These are phyloP conservation scores for Alethe diademata DNA, from an alignment of 2,113 vertebrate genomes.

Conservation along the genomic window DNA sequence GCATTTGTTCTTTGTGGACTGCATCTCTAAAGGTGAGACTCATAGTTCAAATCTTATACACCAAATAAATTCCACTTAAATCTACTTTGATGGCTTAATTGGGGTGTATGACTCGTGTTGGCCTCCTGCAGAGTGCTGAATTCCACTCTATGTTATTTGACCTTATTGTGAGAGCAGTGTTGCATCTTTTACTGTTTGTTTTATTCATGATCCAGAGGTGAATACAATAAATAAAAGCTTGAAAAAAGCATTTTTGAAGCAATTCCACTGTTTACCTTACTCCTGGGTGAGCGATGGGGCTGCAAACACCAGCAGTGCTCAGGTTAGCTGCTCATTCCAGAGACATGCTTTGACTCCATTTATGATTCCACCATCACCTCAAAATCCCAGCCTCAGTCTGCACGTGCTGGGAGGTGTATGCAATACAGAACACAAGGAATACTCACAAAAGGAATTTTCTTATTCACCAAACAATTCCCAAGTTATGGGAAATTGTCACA, in stretches of 20 bases:
- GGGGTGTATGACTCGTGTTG: background rate
- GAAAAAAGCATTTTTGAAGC: background rate
- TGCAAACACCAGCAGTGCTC: background rate
- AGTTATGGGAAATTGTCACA: background rate
- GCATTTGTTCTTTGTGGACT: slow-evolving; percentile 54
- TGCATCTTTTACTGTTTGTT: slow-evolving; percentile 49
- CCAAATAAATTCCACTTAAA: slow-evolving; percentile 54
- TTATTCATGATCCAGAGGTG: slow-evolving; percentile 61
- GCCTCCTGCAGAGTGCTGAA: slow-evolving; percentile 20
- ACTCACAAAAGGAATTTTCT: background rate
- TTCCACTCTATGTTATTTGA: slow-evolving; percentile 38
- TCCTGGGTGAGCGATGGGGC: background rate
- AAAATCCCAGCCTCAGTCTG: background rate
- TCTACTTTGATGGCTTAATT: slow-evolving; percentile 63
- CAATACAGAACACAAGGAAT: background rate
- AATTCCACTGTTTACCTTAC: background rate
- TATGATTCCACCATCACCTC: background rate
- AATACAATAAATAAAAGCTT: slow-evolving; percentile 49
- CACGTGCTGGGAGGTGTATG: rapidly evolving
- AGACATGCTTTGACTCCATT: background rate
- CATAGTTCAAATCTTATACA: slow-evolving; percentile 46
- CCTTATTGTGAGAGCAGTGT: slow-evolving; percentile 9
- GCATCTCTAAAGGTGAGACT: slow-evolving; percentile 56
- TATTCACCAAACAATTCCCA: background rate
- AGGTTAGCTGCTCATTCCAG: background rate